Conservation (phyloP, 2,888 invertebrate genomes). For the Hoplodrina ambigua region DNA sequence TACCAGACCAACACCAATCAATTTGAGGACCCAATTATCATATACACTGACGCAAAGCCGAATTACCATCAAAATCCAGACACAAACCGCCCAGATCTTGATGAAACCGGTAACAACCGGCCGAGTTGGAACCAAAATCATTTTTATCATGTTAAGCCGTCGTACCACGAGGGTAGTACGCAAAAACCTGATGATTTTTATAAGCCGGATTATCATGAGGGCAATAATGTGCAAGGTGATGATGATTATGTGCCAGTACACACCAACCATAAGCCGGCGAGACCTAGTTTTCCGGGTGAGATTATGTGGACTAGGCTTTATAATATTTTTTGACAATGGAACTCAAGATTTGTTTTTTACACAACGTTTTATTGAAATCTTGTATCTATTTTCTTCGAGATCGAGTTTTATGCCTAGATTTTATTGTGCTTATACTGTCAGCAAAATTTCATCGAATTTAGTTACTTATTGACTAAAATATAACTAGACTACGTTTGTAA, state of each 20-base stretch:
- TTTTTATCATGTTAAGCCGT: slow-evolving; percentile 87
- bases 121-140: slow-evolving; percentile 77
- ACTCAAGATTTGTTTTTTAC: slow-evolving; percentile 56
- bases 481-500: no score
- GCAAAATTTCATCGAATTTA: no score
- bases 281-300: slow-evolving; percentile 88
- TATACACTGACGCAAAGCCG: slow-evolving; percentile 87
- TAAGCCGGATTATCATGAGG: slow-evolving; percentile 72
- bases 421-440: no score
- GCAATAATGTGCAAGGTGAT: slow-evolving; percentile 72
- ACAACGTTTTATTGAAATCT: not conserved
- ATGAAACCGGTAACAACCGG: slow-evolving; percentile 66
- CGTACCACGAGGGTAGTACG: slow-evolving; percentile 85
- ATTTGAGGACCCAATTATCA: slow-evolving; percentile 86
- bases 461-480: no score
- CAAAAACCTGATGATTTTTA: slow-evolving; percentile 77
- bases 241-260: slow-evolving; percentile 88
- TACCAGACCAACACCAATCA: slow-evolving; percentile 84
- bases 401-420: no score
- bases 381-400: not conserved
- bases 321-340: slow-evolving; percentile 61
- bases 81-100: slow-evolving; percentile 73
- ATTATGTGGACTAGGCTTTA: slow-evolving; percentile 63
- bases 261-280: slow-evolving; percentile 79
- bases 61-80: slow-evolving; percentile 67